A percentile compares a stretch with the other conserved stretches of the same genome.
Conservation (phyloP, 2,113 vertebrate species). For the Nothobranchius furzeri region DNA sequence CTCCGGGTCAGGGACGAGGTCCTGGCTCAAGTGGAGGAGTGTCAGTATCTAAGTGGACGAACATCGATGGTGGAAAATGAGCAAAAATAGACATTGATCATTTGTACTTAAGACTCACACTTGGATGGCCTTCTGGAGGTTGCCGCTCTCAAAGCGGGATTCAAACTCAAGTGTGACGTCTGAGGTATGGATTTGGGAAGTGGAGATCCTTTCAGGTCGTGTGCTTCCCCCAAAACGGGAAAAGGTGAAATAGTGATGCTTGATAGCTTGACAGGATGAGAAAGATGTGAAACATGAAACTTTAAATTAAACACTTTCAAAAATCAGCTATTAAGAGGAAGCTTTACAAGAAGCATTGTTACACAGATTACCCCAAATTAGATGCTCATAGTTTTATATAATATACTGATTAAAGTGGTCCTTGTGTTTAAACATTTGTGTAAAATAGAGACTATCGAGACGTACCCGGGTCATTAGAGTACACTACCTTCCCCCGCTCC, state of each 20-base stretch:
- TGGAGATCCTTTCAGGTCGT: constrained; percentile 58
- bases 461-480: constrained; percentile 82
- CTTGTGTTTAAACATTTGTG: no score
- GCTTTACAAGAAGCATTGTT: no score
- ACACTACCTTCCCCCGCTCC: constrained; percentile 81
- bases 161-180: constrained; percentile 85
- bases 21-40: no score
- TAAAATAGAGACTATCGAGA: not conserved
- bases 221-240: constrained; percentile 82
- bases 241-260: constrained; percentile 78
- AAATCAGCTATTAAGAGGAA: not conserved
- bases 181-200: constrained; percentile 43
- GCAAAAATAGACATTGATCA: not conserved
- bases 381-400: no score
- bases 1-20: no score
- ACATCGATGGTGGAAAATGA: not conserved
- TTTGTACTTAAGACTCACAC: constrained; percentile 78
- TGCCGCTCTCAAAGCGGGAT: constrained; percentile 93
- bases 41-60: no score
- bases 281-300: not conserved
- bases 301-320: not conserved
- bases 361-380: no score
- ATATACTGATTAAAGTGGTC: no score
- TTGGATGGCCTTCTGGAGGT: constrained; percentile 88
- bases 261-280: constrained; percentile 57